Percentiles rank a stretch among this genome's conserved stretches.
phyloP scores from a whole-genome alignment of 2,113 vertebrate genomes.

The Otus sunia region DNA sequence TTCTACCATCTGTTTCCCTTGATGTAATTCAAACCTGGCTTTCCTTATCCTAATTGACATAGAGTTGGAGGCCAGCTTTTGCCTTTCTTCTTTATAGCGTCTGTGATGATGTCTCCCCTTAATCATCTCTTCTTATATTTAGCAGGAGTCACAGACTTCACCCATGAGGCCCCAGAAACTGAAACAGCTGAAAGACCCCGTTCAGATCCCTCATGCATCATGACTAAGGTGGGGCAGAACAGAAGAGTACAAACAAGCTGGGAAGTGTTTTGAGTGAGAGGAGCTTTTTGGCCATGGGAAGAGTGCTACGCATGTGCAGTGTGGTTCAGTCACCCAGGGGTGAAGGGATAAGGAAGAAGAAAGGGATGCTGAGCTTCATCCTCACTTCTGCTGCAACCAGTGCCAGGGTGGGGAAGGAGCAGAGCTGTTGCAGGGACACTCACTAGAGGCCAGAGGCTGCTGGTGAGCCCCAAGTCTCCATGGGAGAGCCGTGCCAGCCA shows the following conservation, averaged over 20 bases:
- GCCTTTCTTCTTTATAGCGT: neutral
- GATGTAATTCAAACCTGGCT: neutral
- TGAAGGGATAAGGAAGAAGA: neutral
- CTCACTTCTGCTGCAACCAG: neutral
- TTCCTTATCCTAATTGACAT: neutral
- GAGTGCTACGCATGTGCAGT: rapidly evolving
- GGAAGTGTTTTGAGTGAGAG: neutral
- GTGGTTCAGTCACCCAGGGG: rapidly evolving
- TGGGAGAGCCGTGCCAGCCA: neutral
- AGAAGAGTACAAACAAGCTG: neutral
- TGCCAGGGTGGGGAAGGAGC: neutral
- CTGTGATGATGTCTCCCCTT: neutral
- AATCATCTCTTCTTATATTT: neutral
- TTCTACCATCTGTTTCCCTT: neutral
- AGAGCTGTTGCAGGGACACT: neutral
- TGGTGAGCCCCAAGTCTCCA: rapidly evolving
- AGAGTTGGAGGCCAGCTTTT: neutral
- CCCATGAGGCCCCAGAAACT: neutral
- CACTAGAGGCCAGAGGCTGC: neutral
- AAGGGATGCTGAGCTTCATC: neutral
- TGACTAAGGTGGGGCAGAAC: neutral
- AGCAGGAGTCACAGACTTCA: neutral
- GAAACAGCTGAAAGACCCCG: rapidly evolving
- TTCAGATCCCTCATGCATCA: neutral
- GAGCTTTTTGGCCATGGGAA: neutral